A percentile compares a stretch with the other conserved stretches of the same genome.
These are phyloP conservation scores for Echeneis naucrates DNA, from an alignment of 2,797 vertebrate genomes.

Conservation along the genomic window DNA sequence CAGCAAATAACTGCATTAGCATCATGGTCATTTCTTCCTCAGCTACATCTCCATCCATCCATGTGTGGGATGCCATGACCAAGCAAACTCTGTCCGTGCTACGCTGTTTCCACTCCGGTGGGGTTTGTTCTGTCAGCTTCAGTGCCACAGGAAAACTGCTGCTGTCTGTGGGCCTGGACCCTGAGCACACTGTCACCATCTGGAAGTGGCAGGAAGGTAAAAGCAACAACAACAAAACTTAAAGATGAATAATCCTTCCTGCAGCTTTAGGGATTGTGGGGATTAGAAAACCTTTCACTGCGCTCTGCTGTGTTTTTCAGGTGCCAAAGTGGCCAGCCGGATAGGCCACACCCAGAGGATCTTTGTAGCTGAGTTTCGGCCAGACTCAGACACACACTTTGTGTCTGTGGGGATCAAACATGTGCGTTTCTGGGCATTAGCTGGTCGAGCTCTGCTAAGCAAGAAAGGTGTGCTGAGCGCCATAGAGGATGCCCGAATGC, in stretches of 20 bases:
- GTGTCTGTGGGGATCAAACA: constrained; percentile 98
- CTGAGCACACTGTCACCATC: constrained; percentile 94
- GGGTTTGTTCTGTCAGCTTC: constrained; percentile 97
- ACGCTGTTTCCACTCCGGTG: constrained; percentile 94
- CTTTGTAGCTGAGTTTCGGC: constrained; percentile 98
- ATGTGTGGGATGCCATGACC: constrained; percentile 97
- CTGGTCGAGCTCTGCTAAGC: constrained; percentile 93
- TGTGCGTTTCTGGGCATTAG: constrained; percentile 96
- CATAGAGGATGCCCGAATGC: constrained; percentile 94
- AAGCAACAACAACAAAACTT: neutral
- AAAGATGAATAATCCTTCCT: neutral
- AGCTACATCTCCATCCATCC: constrained; percentile 96
- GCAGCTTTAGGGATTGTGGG: neutral
- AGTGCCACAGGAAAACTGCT: constrained; percentile 97
- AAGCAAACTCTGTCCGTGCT: constrained; percentile 96
- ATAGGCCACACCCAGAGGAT: constrained; percentile 95
- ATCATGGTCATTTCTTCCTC: constrained; percentile 5
- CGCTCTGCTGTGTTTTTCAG: constrained; percentile 72
- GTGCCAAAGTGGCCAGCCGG: constrained; percentile 95
- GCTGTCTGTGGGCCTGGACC: constrained; percentile 94
- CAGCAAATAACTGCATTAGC: neutral
- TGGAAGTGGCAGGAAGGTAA: constrained; percentile 99
- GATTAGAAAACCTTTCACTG: neutral
- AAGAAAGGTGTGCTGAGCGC: constrained; percentile 96
- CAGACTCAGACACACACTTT: constrained; percentile 98